These are phyloP conservation scores for Polydrusus cervinus DNA, from an alignment of 2,888 invertebrate genomes.

Conservation along the genomic window DNA sequence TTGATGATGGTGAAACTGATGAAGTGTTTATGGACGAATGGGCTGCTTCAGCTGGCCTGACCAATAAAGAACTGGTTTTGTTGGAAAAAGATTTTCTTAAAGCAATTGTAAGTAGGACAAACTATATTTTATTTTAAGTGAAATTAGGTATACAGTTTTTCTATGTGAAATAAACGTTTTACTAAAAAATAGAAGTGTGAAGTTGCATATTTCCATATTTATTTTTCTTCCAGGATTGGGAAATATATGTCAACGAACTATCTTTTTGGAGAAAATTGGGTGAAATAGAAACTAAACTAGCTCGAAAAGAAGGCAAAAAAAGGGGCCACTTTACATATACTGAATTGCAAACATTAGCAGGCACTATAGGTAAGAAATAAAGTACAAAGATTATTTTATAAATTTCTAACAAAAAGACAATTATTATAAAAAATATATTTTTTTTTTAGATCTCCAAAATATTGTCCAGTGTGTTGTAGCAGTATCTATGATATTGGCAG, in stretches of 20 bases:
- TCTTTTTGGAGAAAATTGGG: slow-evolving; percentile 83
- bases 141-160: too few relatives aligned
- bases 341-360: slow-evolving; percentile 79
- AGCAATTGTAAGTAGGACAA: slow-evolving; percentile 83
- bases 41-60: slow-evolving; percentile 89
- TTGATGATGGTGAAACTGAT: slow-evolving; percentile 94
- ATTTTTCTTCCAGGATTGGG: slow-evolving; percentile 82
- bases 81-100: slow-evolving; percentile 91
- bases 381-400: too few relatives aligned
- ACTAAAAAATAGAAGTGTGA: too few relatives aligned
- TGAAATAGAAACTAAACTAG: slow-evolving; percentile 82
- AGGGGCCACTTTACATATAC: slow-evolving; percentile 90
- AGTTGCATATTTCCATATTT: too few relatives aligned
- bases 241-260: slow-evolving; percentile 84
- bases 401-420: background rate
- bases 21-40: slow-evolving; percentile 94
- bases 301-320: slow-evolving; percentile 80
- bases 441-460: slow-evolving; percentile 70
- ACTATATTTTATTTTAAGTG: too few relatives aligned
- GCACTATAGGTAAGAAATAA: slow-evolving; percentile 52
- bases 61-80: slow-evolving; percentile 82
- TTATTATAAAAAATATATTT: background rate
- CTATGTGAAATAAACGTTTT: too few relatives aligned
- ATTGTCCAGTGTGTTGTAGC: slow-evolving; percentile 73
- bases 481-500: slow-evolving; percentile 75